Base-by-base conservation (phyloP, 2,888 invertebrate species). In the Hemaris fuciformis region DNA sequence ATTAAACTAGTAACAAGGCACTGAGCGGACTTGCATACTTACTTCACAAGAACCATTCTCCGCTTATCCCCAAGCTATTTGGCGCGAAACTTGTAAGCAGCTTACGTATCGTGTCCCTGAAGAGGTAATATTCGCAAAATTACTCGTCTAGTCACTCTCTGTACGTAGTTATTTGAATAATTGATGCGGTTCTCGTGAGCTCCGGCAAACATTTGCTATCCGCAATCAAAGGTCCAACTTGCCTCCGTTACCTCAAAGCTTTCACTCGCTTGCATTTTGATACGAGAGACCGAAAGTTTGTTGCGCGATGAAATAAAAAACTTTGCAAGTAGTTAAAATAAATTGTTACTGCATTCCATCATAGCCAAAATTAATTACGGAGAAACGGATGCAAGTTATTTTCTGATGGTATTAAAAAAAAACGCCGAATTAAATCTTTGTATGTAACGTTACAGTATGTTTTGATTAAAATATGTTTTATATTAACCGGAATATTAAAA, bases 131-230 rank as follows among this genome's bases (percentile, higher is more conserved):
- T 87, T 85, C 85, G 73, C 80, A 78, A 87, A 88, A 88, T 89
- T 88, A 85, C 87, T 82, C 79, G 77, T 80, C 80, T 80, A 80
- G 79, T 79, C 84, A 81, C 69, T 76, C 77, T 79, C 80, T 81
- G 78, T 77, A 74, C 80, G 79, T 83, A 85, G 87, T 84, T 87
- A 88, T 89, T 88, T 89, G 88, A 90, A 91, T 90, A 89, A 89
- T 89, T 89, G 87, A 88, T 85, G 83, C 79, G 78, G 80, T 78
- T 79, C 85, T 79, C 80, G 83, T 84, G 85, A 85, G 85, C 84
- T 80, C 75, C 70, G 72, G 81, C 88, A 89, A 89, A 90, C 85
- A 85, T 91, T 90, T 88, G 89, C 87, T 75, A 84, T 84, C 81
- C 81, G 86, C 89, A 88, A 88, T 89, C 88, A 88, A 81, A 88